Evolutionary conservation across 2,888 invertebrate genomes (phyloP).

Genomic region (Aporophyla lueneburgensis): DNA sequence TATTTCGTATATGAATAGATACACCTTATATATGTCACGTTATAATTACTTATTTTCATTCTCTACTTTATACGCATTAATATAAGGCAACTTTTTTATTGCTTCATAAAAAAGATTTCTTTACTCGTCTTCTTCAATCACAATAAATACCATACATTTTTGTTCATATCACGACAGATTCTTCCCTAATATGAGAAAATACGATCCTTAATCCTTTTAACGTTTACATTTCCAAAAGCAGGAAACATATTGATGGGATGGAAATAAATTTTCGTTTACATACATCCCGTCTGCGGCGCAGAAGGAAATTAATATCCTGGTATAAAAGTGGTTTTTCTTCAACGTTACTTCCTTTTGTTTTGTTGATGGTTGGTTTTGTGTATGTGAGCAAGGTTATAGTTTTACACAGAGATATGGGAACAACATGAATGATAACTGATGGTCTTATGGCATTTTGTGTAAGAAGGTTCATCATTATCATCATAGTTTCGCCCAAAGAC

Average conservation of each 20-base stretch:
- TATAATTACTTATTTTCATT: too few species aligned
- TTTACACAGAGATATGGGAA: neutral
- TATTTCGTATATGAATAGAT: too few species aligned
- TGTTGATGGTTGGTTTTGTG: neutral
- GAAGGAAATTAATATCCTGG: slow-evolving; percentile 71
- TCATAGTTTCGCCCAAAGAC: too few species aligned
- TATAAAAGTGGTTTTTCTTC: slow-evolving; percentile 68
- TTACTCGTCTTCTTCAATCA: neutral
- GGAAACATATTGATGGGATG: slow-evolving; percentile 75
- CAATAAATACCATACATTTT: slow-evolving; percentile 1
- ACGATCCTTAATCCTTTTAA: slow-evolving; percentile 60
- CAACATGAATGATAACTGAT: neutral
- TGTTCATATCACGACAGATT: slow-evolving; percentile 8
- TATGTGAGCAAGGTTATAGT: neutral
- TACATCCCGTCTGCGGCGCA: slow-evolving; percentile 68
- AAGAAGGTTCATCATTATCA: too few species aligned
- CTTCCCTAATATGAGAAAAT: slow-evolving; percentile 42
- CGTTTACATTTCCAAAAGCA: slow-evolving; percentile 67
- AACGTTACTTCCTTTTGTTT: slow-evolving; percentile 19
- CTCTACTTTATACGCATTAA: too few species aligned
- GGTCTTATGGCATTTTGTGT: neutral
- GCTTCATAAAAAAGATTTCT: too few species aligned
- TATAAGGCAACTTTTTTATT: too few species aligned
- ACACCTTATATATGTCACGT: too few species aligned
- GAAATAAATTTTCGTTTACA: slow-evolving; percentile 81